Conservation (phyloP, 2,888 invertebrate species). For the Drosophila engyochracea region DNA sequence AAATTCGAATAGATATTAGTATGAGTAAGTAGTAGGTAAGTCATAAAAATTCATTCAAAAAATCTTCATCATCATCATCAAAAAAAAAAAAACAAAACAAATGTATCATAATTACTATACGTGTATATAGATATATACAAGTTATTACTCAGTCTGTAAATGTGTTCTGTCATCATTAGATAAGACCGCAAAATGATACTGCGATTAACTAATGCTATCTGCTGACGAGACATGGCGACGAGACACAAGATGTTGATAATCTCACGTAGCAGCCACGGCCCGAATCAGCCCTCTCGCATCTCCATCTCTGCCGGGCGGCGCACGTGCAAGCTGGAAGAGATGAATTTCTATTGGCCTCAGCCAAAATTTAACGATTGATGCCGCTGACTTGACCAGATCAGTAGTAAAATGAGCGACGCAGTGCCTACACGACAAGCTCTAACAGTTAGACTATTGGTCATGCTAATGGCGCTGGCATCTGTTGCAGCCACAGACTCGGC, state of each 20-base stretch:
- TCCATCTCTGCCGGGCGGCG: slow-evolving; percentile 10
- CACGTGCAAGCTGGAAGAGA: slow-evolving; percentile 32
- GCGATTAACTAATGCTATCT: slow-evolving; percentile 57
- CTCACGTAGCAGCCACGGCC: slow-evolving; percentile 59
- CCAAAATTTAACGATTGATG: slow-evolving; percentile 42
- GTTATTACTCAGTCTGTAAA: neutral
- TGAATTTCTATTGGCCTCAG: slow-evolving; percentile 50
- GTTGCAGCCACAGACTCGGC: slow-evolving; percentile 10
- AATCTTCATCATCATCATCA: neutral
- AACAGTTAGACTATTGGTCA: slow-evolving; percentile 15
- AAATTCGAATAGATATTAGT: neutral
- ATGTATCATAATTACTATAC: neutral
- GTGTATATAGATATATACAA: neutral
- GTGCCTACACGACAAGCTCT: slow-evolving; percentile 46
- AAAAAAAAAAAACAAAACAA: too few species aligned
- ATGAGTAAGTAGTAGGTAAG: neutral
- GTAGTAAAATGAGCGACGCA: slow-evolving; percentile 64
- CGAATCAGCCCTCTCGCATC: slow-evolving; percentile 16
- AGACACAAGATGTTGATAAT: slow-evolving; percentile 45
- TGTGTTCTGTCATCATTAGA: slow-evolving; percentile 59
- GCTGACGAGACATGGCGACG: slow-evolving; percentile 43
- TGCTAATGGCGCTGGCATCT: slow-evolving; percentile 29
- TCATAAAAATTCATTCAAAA: slow-evolving; percentile 11
- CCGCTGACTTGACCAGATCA: slow-evolving; percentile 44
- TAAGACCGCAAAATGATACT: slow-evolving; percentile 23